phyloP scores from a whole-genome alignment of 92 coral and sea anemone species.

The Pocillopora grandis region DNA sequence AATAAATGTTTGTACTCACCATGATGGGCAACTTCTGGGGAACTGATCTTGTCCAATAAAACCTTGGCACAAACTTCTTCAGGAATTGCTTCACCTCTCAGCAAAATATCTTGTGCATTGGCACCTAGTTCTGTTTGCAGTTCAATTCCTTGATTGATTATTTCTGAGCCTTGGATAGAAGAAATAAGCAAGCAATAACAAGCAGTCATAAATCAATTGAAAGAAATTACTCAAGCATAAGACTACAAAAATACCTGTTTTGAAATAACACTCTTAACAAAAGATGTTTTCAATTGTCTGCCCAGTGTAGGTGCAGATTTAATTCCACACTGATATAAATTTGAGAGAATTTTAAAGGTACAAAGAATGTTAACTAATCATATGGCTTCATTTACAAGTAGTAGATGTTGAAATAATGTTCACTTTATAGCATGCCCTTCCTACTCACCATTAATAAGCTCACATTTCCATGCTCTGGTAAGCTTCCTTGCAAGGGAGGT shows the following conservation, averaged over 20 bases:
- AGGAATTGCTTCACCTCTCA: conserved; percentile 95
- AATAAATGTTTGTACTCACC: conserved; percentile 53
- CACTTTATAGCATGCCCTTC: no score
- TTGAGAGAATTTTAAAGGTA: no score
- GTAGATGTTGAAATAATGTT: no score
- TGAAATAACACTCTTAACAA: no score
- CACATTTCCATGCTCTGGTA: conserved; percentile 95
- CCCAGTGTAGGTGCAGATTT: no score
- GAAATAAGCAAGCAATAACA: not conserved
- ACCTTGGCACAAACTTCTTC: conserved; percentile 90
- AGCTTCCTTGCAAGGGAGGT: conserved; percentile 84
- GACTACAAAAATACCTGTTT: not conserved
- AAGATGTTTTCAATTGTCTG: no score
- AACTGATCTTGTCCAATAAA: conserved; percentile 81
- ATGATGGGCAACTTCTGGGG: conserved; percentile 94
- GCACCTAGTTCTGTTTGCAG: conserved; percentile 90
- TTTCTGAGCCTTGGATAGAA: conserved; percentile 71
- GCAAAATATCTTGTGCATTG: conserved; percentile 89
- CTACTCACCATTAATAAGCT: conserved; percentile 83
- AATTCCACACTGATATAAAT: no score
- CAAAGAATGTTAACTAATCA: no score
- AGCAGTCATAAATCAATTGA: not conserved
- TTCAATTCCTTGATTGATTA: conserved; percentile 88
- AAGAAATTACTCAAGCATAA: not conserved
- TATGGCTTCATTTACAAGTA: no score